phyloP scores from a whole-genome alignment of 2,113 vertebrate genomes.

The Petaurus breviceps region DNA sequence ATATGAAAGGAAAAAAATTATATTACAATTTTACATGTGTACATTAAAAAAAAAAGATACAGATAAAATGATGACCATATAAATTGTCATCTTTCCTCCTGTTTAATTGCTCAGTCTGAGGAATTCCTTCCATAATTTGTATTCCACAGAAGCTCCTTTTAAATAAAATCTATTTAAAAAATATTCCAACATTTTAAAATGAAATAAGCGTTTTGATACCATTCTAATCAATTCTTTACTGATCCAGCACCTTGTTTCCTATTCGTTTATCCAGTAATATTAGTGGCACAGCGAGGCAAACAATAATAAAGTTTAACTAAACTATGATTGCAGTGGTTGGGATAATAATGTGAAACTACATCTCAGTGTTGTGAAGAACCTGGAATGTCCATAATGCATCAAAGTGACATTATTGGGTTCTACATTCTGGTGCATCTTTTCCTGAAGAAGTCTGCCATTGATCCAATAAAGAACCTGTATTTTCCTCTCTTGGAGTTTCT shows the following conservation, averaged over 20 bases:
- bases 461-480: not conserved
- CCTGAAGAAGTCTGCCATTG: not conserved
- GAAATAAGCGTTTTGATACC: not conserved
- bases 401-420: conserved; percentile 49
- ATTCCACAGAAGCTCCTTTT: conserved; percentile 61
- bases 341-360: not conserved
- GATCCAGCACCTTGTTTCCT: not conserved
- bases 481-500: conserved; percentile 49
- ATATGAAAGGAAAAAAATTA: not conserved
- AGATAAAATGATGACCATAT: not conserved
- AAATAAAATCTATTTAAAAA: conserved; percentile 60
- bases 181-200: not conserved
- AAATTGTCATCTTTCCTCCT: not conserved
- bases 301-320: not conserved
- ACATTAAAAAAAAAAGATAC: not conserved
- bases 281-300: not conserved
- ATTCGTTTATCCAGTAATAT: conserved; percentile 15
- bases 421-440: conserved; percentile 59
- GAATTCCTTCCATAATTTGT: conserved; percentile 56
- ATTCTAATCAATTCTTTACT: not conserved
- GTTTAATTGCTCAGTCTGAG: not conserved
- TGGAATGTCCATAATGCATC: fast-evolving
- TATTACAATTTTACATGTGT: not conserved
- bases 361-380: not conserved
- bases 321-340: not conserved